phyloP scores from a whole-genome alignment of 2,113 vertebrate genomes.

The Elanoides forficatus region DNA sequence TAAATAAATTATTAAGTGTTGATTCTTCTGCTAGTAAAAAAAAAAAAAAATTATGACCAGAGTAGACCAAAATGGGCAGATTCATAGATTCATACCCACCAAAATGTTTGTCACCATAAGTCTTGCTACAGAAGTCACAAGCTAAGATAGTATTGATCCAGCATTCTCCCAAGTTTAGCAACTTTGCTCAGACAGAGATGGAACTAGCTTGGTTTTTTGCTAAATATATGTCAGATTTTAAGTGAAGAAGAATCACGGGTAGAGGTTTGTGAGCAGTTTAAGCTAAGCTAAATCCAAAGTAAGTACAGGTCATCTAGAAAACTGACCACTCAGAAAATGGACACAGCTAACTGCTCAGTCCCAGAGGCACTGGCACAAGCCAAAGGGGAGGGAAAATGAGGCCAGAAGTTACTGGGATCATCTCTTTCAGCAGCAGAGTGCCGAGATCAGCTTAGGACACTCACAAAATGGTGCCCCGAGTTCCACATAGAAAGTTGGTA shows the following conservation, averaged over 20 bases:
- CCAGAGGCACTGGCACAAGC: not conserved
- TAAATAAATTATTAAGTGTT: not conserved
- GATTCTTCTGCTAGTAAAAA: not conserved
- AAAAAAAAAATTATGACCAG: not conserved
- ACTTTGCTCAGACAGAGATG: not conserved
- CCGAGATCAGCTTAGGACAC: not conserved
- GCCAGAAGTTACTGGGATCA: not conserved
- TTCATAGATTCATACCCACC: not conserved
- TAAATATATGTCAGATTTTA: not conserved
- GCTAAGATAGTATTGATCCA: not conserved
- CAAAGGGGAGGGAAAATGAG: not conserved
- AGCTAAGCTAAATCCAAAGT: not conserved
- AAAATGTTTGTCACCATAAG: not conserved
- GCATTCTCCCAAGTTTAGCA: not conserved
- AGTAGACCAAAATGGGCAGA: not conserved
- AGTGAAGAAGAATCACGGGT: not conserved
- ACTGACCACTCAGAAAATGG: not conserved
- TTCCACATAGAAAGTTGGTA: not conserved
- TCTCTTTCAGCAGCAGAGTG: not conserved
- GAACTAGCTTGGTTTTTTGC: not conserved
- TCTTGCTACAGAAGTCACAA: not conserved
- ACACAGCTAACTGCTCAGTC: not conserved
- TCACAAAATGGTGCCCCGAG: not conserved
- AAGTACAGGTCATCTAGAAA: not conserved
- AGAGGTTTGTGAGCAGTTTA: not conserved